Evolutionary conservation across 1,140 invertebrate species (phyloP), one percentile per base, ranked within the genome.

Genomic region (Zaprionus ghesquierei): DNA sequence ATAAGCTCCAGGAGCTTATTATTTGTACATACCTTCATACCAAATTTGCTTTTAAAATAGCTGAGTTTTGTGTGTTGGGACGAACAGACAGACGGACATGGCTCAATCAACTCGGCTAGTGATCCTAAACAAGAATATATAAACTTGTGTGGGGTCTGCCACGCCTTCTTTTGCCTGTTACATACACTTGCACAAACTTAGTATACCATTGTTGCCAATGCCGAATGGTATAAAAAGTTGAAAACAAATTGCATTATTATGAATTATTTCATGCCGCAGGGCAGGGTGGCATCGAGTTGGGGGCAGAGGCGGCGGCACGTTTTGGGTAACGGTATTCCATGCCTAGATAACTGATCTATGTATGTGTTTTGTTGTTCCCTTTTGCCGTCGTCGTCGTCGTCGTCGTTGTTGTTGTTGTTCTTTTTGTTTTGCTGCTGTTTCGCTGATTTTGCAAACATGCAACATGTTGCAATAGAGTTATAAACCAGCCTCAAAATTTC

Each of bases 401-500:
- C n/a, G 35, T n/a, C 6, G 33, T 0, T n/a, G 35, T 44, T 56
- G 13, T 53, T 63, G 33, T 53, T 44, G 1, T 65, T 29, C 13
- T 44, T 38, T 71, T 49, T 49, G 64, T 81, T 82, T 78, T 55
- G 54, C 33, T 35, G 33, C 13, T 35, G 12, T n/a, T 33, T 33
- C 31, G 31, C 31, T 33, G 62, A 76, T 73, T 80, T 81, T 81
- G 77, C 58, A 50, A 81, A 75, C 77, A 85, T 85, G 81, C 81
- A 85, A 85, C 81, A 85, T 85, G 81, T 85, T 85, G 81, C 81
- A 85, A 85, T 84, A 73, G 68, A 85, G 80, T 69, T 79, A 79
- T 76, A 85, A 85, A 53, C 44, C 78, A 81, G 49, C 61, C 58
- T 54, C 72, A 15, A 69, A 81, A 70, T 66, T 66, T 53, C 64